phyloP scores from a whole-genome alignment of 2,797 vertebrate genomes.

The Epinephelus coioides region DNA sequence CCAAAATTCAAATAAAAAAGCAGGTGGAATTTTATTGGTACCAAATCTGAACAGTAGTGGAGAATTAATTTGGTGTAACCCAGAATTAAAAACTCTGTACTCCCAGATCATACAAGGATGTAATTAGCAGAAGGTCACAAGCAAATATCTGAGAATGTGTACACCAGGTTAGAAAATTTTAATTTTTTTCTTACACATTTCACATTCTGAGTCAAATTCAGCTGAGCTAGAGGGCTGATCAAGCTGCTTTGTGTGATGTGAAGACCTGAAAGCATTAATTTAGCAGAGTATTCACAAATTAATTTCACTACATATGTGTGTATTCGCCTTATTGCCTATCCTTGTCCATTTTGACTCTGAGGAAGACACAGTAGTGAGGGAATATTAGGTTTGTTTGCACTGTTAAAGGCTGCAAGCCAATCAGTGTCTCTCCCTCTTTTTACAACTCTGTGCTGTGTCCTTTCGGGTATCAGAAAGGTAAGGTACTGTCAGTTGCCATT shows the following conservation, averaged over 20 bases:
- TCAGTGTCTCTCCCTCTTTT: background rate
- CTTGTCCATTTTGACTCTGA: background rate
- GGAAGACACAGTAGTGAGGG: background rate
- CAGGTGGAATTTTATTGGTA: background rate
- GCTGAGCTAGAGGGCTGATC: background rate
- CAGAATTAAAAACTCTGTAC: background rate
- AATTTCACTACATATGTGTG: background rate
- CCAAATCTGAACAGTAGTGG: background rate
- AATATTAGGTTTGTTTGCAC: background rate
- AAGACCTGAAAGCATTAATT: background rate
- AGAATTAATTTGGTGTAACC: background rate
- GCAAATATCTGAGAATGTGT: background rate
- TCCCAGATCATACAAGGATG: background rate
- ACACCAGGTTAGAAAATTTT: background rate
- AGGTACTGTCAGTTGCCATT: background rate
- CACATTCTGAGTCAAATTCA: conserved; percentile 12
- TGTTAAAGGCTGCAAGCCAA: background rate
- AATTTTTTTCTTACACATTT: background rate
- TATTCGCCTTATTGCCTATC: background rate
- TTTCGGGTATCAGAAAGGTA: background rate
- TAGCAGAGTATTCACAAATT: background rate
- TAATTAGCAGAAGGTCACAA: background rate
- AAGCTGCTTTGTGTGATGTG: background rate
- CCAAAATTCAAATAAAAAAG: background rate
- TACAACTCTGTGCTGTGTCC: background rate